Base-by-base conservation (phyloP, 2,888 invertebrate genomes). In the Plagodis pulveraria region DNA sequence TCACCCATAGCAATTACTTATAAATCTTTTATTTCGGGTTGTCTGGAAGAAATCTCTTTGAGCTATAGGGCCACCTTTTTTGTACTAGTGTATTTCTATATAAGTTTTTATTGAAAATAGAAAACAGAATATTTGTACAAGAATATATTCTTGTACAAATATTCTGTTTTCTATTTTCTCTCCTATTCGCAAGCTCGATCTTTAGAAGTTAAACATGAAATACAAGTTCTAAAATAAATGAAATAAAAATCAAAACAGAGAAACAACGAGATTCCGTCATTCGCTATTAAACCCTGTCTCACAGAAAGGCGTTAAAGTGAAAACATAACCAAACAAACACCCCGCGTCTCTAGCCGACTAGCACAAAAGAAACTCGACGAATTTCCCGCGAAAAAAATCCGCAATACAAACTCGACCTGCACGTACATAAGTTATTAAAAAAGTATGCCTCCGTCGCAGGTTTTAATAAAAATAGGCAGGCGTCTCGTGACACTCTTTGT, bases 401-500 rank as follows among this genome's bases (percentile, higher is more conserved):
- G 73, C 76, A 74, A 78, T 77, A 74, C 71, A 77, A 77, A 78
- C 74, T 73, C 74, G 76, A 76, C 78, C 77, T 70, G 62, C 73
- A 78, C 79, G 77, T 87, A 90, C 91, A 91, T 91, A 91, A 90
- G 91, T 91, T 92, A 92, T 91, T 92, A 92, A 91, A 91, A 91
- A 92, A 89, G 89, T 87, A 84, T 84, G 87, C 87, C 85, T 89
- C 80, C 83, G 86, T 80, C 80, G 86, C 80, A 84, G 89, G 90
- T 89, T 91, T 91, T 91, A 91, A 91, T 92, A 92, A 91, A 91
- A 92, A 91, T 91, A 91, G 91, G 87, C 89, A 91, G 91, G 87
- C 89, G 86, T 86, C 84, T 81, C 84, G 80, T 83, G 83, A 81
- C 81, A 86, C 84, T 86, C 91, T 91, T 92, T 92, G 91, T 91